A percentile compares a stretch with the other conserved stretches of the same genome.
Evolutionary conservation across 2,113 vertebrate species (phyloP).

Genomic region (Rhinoptilus africanus): DNA sequence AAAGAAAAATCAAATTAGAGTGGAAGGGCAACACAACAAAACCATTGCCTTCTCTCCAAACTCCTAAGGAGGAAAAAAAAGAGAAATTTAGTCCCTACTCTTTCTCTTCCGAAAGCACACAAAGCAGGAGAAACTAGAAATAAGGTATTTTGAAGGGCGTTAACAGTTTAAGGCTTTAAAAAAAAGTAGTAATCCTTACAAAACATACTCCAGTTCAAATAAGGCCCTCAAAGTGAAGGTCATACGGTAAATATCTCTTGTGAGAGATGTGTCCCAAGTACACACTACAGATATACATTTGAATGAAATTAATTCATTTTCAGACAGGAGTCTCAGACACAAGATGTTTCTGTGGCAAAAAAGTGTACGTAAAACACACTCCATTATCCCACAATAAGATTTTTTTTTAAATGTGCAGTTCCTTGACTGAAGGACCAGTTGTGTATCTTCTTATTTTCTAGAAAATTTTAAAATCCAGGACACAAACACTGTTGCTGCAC

Average conservation of each 20-base stretch:
- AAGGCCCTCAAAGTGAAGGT: background rate
- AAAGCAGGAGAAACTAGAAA: background rate
- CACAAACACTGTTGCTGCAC: background rate
- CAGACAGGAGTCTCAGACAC: background rate
- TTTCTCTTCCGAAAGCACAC: background rate
- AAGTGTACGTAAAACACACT: background rate
- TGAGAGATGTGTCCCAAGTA: background rate
- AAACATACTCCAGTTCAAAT: background rate
- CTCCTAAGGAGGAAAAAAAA: background rate
- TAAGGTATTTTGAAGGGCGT: accelerated
- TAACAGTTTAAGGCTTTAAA: background rate
- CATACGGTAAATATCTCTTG: background rate
- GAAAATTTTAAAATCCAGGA: background rate
- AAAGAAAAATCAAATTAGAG: background rate
- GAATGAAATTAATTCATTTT: background rate
- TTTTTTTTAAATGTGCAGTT: background rate
- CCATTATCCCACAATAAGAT: background rate
- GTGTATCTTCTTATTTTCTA: background rate
- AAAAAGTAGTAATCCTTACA: background rate
- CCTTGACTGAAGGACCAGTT: background rate
- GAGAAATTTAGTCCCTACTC: background rate
- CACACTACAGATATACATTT: background rate
- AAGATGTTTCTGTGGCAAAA: background rate
- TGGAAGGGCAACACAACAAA: background rate
- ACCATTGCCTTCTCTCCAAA: background rate